Percentiles rank a stretch among this genome's conserved stretches.
phyloP scores from a whole-genome alignment of 2,113 vertebrate genomes.

The Myotis yumanensis region DNA sequence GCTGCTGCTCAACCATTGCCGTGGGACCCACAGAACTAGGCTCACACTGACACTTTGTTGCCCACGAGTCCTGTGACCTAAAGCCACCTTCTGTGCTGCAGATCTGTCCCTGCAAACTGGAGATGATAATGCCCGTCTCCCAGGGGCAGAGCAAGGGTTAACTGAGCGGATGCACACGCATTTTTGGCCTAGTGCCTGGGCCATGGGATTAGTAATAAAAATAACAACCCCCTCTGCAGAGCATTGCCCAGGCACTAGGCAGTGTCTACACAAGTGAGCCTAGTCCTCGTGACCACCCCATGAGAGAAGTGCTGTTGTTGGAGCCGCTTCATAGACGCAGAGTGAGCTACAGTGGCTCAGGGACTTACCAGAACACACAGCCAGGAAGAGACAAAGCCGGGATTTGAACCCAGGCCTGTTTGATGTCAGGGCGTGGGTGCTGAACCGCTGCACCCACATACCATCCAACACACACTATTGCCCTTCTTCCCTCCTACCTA shows the following conservation, averaged over 20 bases:
- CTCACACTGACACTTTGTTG: background rate
- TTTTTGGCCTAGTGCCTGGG: background rate
- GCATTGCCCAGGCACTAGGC: background rate
- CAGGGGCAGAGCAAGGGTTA: background rate
- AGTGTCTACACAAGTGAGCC: background rate
- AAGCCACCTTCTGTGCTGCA: background rate
- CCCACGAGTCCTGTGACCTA: background rate
- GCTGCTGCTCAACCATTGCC: background rate
- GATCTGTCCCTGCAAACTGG: background rate
- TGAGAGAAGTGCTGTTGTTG: background rate
- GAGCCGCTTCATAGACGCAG: background rate
- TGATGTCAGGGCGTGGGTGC: background rate
- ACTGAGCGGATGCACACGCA: background rate
- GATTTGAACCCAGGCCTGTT: background rate
- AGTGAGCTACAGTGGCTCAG: background rate
- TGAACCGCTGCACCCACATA: background rate
- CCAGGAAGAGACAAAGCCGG: background rate
- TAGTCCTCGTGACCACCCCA: background rate
- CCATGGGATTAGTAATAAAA: constrained; percentile 25
- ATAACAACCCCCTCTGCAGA: background rate
- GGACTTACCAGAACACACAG: background rate
- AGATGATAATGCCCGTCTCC: background rate
- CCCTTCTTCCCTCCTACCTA: background rate
- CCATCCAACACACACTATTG: background rate
- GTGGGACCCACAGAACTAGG: background rate